Conservation (phyloP, 2,113 vertebrate species). For the Drymodes brunneopygia region DNA sequence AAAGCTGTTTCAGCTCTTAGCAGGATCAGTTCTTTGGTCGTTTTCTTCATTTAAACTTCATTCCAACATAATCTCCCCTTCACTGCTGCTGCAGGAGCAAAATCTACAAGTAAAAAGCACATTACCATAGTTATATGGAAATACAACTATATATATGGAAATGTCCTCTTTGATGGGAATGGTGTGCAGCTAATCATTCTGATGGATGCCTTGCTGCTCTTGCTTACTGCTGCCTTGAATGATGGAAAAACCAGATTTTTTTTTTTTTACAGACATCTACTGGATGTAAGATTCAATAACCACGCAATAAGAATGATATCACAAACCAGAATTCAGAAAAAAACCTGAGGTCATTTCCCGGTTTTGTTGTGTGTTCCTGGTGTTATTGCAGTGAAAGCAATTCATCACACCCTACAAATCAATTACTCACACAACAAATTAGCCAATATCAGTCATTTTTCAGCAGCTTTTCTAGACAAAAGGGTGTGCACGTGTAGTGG, state of each 20-base stretch:
- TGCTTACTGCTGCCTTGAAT: not conserved
- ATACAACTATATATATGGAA: conserved; percentile 37
- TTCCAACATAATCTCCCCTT: conserved; percentile 3
- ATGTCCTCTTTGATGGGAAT: not conserved
- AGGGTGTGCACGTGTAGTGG: not conserved
- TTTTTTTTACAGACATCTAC: not conserved
- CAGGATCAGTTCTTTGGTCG: not conserved
- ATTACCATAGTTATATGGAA: not conserved
- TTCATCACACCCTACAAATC: not conserved
- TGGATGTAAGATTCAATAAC: not conserved
- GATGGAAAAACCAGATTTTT: not conserved
- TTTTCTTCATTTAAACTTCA: not conserved
- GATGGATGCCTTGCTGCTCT: not conserved
- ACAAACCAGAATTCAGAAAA: not conserved
- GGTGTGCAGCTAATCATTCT: not conserved
- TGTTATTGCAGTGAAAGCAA: not conserved
- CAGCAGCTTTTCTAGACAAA: not conserved
- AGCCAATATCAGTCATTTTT: not conserved
- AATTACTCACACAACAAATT: not conserved
- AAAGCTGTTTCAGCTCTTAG: not conserved
- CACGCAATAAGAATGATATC: not conserved
- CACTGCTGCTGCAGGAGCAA: not conserved
- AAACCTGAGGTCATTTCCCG: not conserved
- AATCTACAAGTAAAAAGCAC: not conserved
- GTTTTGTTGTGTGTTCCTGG: not conserved